Evolutionary conservation across 2,113 vertebrate species (phyloP), one percentile per base, ranked within the genome.

Genomic region (Podilymbus podiceps): DNA sequence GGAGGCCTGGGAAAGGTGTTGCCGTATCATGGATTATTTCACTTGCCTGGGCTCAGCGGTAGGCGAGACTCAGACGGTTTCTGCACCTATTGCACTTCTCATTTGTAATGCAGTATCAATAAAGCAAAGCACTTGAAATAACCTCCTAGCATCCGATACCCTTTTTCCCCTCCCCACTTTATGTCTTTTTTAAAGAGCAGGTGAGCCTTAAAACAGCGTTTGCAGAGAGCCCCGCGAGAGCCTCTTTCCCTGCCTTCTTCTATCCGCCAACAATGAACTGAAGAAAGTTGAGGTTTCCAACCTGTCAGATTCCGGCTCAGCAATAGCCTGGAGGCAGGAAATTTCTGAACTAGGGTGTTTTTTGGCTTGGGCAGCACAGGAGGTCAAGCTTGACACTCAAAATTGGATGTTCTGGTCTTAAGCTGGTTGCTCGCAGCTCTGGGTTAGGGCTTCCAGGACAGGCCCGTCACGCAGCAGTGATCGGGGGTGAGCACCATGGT

Each of bases 31-130:
- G 63, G 63, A 64, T 92, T 85, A 68, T 81, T 88, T 95, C 87
- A 68, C 53, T 87, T 21, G 19, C 11, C 4, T 87, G 64, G 74
- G 71, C 66, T 87, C 95, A 78, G 68, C 38, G 40, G 86, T 19
- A 85, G 85, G 85, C 83, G 92, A 86, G 91, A 82, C 38, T 89
- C 87, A 64, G 80, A 49, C 5, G 12, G 52, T 93, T 97, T 94
- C 86, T 95, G 89, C 79, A 88, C 84, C 81, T 91, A 90, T 95
- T 90, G 63, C 79, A 74, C 64, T 96, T 96, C 91, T 69, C 71
- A 73, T 94, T 91, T 77, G 47, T 85, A 90, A 93, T 73, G 62
- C 83, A 67, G 55, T 81, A 91, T 73, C 85, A 96, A 83, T 96
- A 96, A 93, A 97, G 68, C 72, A 95, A 90, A 97, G 87, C 42